Percentiles rank a stretch among this genome's conserved stretches.
phyloP scores from a whole-genome alignment of 1,140 invertebrate genomes.

The Proales similis region DNA sequence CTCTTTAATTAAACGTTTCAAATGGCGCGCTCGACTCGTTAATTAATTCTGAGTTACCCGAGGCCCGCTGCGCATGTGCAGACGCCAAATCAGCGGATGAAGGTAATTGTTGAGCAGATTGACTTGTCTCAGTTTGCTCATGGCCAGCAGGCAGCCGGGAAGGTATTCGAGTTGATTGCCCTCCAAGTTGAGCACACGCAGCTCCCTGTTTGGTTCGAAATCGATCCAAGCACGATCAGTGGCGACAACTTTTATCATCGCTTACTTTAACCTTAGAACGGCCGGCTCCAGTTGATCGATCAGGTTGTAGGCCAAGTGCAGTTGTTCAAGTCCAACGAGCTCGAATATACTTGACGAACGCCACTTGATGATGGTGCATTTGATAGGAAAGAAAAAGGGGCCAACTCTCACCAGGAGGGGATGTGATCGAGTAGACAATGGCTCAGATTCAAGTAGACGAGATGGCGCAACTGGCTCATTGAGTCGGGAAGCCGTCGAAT shows the following conservation, averaged over 20 bases:
- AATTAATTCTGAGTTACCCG: constrained; percentile 1
- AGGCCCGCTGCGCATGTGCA: background rate
- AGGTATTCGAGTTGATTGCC: constrained; percentile 50
- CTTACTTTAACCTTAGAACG: background rate
- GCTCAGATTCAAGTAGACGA: constrained; percentile 45
- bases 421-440: constrained; percentile 48
- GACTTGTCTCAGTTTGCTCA: constrained; percentile 43
- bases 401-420: constrained; percentile 43
- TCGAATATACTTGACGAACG: background rate
- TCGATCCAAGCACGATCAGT: background rate
- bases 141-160: constrained; percentile 43
- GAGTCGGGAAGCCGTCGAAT: constrained; percentile 46
- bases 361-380: background rate
- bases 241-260: background rate
- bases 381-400: background rate
- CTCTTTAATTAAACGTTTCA: constrained; percentile 8
- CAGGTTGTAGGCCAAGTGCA: constrained; percentile 23
- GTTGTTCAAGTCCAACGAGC: background rate
- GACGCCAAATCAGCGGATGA: constrained; percentile 43
- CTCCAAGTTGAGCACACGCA: constrained; percentile 47
- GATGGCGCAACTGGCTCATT: constrained; percentile 44
- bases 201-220: constrained; percentile 41
- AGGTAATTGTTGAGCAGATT: constrained; percentile 51
- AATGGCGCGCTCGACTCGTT: background rate
- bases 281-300: background rate